Evolutionary conservation across 2,888 invertebrate species (phyloP).

Genomic region (Drosophila fungiperda): DNA sequence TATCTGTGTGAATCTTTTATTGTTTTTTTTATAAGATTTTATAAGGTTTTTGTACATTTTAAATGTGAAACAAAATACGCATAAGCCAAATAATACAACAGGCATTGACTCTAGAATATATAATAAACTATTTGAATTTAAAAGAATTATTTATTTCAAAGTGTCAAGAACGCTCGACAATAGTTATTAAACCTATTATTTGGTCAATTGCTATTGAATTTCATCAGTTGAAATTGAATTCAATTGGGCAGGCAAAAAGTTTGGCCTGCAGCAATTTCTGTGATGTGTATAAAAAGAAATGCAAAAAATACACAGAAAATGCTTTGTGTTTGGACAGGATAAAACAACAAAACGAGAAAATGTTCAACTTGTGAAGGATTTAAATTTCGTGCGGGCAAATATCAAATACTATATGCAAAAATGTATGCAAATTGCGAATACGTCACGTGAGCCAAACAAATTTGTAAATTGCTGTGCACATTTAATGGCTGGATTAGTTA

Average conservation of each 20-base stretch:
- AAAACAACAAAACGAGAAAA: background rate
- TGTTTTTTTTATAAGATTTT: background rate
- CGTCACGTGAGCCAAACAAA: constrained; percentile 43
- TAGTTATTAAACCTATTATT: constrained; percentile 41
- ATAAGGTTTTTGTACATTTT: background rate
- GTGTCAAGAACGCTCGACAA: background rate
- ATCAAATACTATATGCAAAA: constrained; percentile 9
- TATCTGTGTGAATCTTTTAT: background rate
- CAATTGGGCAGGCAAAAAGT: constrained; percentile 33
- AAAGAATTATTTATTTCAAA: constrained; percentile 5
- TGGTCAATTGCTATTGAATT: constrained; percentile 15
- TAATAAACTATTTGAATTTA: background rate
- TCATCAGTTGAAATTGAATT: constrained; percentile 31
- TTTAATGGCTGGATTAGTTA: constrained; percentile 18
- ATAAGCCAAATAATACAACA: background rate
- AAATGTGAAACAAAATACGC: background rate
- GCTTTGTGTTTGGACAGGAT: constrained; percentile 8
- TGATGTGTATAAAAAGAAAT: constrained; percentile 1
- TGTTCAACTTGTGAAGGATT: constrained; percentile 9
- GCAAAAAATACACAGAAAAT: constrained; percentile 2
- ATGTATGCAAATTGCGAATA: constrained; percentile 49
- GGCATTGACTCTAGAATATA: background rate
- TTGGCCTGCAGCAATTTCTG: constrained; percentile 2
- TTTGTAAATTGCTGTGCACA: constrained; percentile 23
- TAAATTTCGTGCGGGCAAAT: constrained; percentile 20